Evolutionary conservation across 2,797 vertebrate genomes (phyloP).

Genomic region (Xiphophorus birchmanni): DNA sequence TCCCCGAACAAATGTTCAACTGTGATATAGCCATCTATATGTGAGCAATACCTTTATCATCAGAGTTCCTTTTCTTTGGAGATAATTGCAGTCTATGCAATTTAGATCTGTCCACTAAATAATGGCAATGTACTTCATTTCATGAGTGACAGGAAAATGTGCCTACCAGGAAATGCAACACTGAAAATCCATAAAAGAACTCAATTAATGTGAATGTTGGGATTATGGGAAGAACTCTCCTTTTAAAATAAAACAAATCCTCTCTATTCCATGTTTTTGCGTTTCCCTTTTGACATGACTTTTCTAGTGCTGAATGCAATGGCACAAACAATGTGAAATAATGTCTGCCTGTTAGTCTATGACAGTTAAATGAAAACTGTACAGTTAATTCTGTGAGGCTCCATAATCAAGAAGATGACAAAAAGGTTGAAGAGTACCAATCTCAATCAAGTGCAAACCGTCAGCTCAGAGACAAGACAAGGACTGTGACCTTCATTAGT

Average conservation of each 20-base stretch:
- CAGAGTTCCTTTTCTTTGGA: slow-evolving; percentile 49
- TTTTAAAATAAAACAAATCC: slow-evolving; percentile 15
- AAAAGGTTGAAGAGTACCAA: slow-evolving; percentile 76
- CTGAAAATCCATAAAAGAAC: neutral
- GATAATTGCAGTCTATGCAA: slow-evolving; percentile 48
- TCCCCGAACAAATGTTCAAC: slow-evolving; percentile 51
- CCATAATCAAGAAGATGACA: slow-evolving; percentile 75
- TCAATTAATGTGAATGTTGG: slow-evolving; percentile 4
- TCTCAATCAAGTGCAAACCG: slow-evolving; percentile 76
- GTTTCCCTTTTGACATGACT: neutral
- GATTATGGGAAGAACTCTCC: slow-evolving; percentile 12
- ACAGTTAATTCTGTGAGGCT: slow-evolving; percentile 46
- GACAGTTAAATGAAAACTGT: slow-evolving; percentile 44
- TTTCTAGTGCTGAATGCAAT: slow-evolving; percentile 17
- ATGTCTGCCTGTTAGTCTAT: neutral
- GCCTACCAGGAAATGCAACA: slow-evolving; percentile 6
- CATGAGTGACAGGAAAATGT: slow-evolving; percentile 44
- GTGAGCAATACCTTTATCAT: slow-evolving; percentile 57
- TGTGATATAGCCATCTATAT: slow-evolving; percentile 53
- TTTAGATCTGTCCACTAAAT: slow-evolving; percentile 46
- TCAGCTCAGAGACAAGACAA: slow-evolving; percentile 73
- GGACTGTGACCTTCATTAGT: slow-evolving; percentile 83
- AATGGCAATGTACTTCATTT: slow-evolving; percentile 41
- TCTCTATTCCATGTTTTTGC: neutral
- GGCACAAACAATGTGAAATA: slow-evolving; percentile 2